phyloP scores from a whole-genome alignment of 2,888 invertebrate species.

The Octonoba sinensis region DNA sequence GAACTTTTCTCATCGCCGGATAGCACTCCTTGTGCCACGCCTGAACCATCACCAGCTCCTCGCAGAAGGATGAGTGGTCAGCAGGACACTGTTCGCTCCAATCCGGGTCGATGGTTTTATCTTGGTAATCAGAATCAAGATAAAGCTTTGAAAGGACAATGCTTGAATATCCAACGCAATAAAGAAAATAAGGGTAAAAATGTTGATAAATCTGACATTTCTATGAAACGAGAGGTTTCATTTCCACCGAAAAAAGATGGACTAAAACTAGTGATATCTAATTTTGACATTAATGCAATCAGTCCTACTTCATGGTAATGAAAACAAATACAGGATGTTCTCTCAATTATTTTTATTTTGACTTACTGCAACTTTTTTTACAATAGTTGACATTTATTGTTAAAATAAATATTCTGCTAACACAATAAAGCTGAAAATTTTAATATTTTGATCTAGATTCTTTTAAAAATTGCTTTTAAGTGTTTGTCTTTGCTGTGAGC shows the following conservation, averaged over 20 bases:
- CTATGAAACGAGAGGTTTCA: not conserved
- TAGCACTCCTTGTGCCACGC: conserved; percentile 48
- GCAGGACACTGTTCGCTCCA: conserved; percentile 42
- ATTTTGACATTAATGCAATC: conserved; percentile 61
- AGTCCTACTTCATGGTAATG: conserved; percentile 59
- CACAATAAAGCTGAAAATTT: too few relatives aligned
- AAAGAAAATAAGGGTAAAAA: conserved; percentile 14
- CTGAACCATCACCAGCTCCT: conserved; percentile 53
- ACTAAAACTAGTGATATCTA: conserved; percentile 47
- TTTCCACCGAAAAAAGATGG: conserved; percentile 15
- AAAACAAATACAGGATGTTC: too few relatives aligned
- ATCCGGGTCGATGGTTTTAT: conserved; percentile 57
- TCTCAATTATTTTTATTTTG: too few relatives aligned
- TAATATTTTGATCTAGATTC: too few relatives aligned
- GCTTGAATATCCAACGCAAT: not conserved
- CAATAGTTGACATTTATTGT: too few relatives aligned
- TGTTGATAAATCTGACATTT: not conserved
- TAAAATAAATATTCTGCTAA: too few relatives aligned
- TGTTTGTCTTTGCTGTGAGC: too few relatives aligned
- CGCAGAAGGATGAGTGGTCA: conserved; percentile 45
- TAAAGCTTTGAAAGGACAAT: conserved; percentile 12
- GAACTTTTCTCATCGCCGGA: conserved; percentile 38
- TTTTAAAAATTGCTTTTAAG: too few relatives aligned
- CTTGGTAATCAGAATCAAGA: conserved; percentile 33
- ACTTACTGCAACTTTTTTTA: too few relatives aligned